Percentiles rank a stretch among this genome's conserved stretches.
phyloP scores from a whole-genome alignment of 2,888 invertebrate species.

The Drepanosiphum platanoidis region DNA sequence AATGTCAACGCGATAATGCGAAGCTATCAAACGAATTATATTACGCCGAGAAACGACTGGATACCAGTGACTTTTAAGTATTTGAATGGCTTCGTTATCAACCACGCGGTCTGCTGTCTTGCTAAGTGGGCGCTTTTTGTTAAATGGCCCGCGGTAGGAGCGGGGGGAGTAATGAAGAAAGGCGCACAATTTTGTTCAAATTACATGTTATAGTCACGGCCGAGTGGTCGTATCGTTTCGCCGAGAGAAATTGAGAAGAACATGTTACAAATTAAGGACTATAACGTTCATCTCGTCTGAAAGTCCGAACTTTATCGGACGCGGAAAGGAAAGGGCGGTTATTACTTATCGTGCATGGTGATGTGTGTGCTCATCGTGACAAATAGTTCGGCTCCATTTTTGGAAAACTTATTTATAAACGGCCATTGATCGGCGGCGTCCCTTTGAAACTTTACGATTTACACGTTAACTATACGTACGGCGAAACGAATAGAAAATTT shows the following conservation, averaged over 20 bases:
- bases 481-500: neutral
- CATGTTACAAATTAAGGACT: slow-evolving; percentile 30
- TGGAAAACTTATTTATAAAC: slow-evolving; percentile 31
- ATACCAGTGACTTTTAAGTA: neutral
- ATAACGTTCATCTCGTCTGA: neutral
- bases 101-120: neutral
- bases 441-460: slow-evolving; percentile 39
- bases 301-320: neutral
- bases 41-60: neutral
- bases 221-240: neutral
- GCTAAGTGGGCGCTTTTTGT: neutral
- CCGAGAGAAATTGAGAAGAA: neutral
- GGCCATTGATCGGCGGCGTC: neutral
- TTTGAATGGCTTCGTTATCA: neutral
- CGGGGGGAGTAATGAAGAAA: neutral
- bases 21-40: neutral
- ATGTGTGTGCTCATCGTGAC: neutral
- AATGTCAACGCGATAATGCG: neutral
- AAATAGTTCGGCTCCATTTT: slow-evolving; percentile 16
- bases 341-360: neutral
- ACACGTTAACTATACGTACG: neutral
- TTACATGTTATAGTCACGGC: slow-evolving; percentile 19
- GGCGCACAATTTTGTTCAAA: neutral
- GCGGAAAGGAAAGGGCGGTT: neutral
- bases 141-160: slow-evolving; percentile 20